These are phyloP conservation scores for Myzus persicae DNA, from an alignment of 1,140 invertebrate species.

Conservation along the genomic window DNA sequence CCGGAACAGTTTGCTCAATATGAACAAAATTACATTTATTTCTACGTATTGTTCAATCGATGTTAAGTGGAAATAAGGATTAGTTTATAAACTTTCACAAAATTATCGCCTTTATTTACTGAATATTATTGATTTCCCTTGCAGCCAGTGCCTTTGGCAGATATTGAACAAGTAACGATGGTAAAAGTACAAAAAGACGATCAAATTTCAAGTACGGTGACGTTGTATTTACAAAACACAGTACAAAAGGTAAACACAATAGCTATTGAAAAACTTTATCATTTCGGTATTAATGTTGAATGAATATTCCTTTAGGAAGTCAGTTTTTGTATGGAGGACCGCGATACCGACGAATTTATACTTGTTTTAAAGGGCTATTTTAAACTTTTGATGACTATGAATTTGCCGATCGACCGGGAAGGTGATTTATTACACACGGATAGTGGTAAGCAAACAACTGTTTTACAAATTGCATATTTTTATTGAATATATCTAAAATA, in stretches of 20 bases:
- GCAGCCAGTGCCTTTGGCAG: conserved; percentile 79
- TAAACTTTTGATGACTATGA: conserved; percentile 71
- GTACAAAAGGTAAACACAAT: conserved; percentile 61
- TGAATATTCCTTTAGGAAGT: conserved; percentile 68
- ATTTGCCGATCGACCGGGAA: conserved; percentile 71
- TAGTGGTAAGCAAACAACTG: conserved; percentile 62
- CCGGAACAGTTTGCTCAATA: not conserved
- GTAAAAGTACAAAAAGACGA: conserved; percentile 78
- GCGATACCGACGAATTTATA: conserved; percentile 84
- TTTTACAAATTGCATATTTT: not conserved
- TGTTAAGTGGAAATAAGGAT: not conserved
- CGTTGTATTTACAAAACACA: conserved; percentile 68
- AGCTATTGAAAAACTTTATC: conserved; percentile 12
- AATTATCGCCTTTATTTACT: not conserved
- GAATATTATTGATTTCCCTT: conserved; percentile 61
- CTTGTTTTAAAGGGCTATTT: conserved; percentile 82
- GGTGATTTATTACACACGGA: conserved; percentile 71
- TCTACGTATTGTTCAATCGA: not conserved
- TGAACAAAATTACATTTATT: not conserved
- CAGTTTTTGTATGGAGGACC: conserved; percentile 79
- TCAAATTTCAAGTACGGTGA: conserved; percentile 74
- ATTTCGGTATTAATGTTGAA: not conserved
- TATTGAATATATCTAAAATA: no score
- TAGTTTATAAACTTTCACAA: not conserved
- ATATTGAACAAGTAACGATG: conserved; percentile 78